Evolutionary conservation across 1,140 invertebrate species (phyloP), one percentile per base, ranked within the genome.

Genomic region (Drosophila athabasca): DNA sequence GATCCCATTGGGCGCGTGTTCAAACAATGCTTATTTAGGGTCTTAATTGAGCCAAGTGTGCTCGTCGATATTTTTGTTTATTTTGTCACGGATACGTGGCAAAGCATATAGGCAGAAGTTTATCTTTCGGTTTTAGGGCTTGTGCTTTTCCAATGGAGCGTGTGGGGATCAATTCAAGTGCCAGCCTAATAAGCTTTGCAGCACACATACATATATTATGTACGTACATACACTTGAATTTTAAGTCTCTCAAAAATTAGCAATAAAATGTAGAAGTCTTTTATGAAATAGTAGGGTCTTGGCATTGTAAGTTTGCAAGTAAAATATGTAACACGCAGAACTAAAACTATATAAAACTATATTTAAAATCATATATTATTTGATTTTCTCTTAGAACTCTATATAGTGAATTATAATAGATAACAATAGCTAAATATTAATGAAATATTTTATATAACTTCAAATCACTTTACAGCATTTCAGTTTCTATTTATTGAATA

Each of bases 1-100:
- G 54, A 52, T 62, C 59, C 44, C 71, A 66, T 88, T 69, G 65
- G 75, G 83, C 83, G 77, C 83, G 83, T 88, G 83, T 79, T 88
- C 76, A 88, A 88, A 88, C 83, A 88, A 88, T 78, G 79, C 49
- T 53, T 65, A 35, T 55, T 82, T 82, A 41, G 55, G 26, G 51
- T 49, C 35, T 60, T 64, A 65, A 83, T 83, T 79, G 45, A 29
- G 31, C n/a, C 45, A 58, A 74, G 62, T 19, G 53, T 58, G 49
- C 67, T 66, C 4, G 24, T 43, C n/a, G 31, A 7, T 55, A 53
- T 39, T 13, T 35, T 65, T 58, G 39, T 66, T 72, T 70, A 41
- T 74, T 66, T 74, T 46, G 19, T 17, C 6, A 9, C 6, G 13
- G 43, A 54, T 49, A 49, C 71, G 71, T 75, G 71, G 49, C 43